A percentile compares a stretch with the other conserved stretches of the same genome.
Conservation (phyloP, 1,140 invertebrate species). For the Caerostris extrusa region DNA sequence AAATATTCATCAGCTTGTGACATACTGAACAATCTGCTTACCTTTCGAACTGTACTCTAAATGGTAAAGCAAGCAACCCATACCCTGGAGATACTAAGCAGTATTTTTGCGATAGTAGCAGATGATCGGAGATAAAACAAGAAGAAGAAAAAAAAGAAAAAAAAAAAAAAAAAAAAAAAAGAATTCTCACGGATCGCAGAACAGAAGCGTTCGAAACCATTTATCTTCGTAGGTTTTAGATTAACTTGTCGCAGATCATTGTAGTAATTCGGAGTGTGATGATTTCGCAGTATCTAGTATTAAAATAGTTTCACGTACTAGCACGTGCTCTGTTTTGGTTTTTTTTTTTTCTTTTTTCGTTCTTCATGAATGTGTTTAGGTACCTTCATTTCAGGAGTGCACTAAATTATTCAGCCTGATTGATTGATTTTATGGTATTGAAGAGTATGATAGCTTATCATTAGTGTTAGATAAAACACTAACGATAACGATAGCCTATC, state of each 20-base stretch:
- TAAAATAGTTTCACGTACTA: not conserved
- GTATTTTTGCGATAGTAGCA: not conserved
- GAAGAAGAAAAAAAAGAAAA: not conserved
- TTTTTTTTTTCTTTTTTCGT: not conserved
- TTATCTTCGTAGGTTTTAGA: not conserved
- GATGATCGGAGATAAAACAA: not conserved
- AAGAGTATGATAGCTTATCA: not conserved
- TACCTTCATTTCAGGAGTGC: not conserved
- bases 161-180: not conserved
- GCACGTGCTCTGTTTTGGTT: not conserved
- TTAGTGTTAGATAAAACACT: not conserved
- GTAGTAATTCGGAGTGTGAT: not conserved
- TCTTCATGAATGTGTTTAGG: not conserved
- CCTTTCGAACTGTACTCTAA: not conserved
- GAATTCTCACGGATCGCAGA: not conserved
- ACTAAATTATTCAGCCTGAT: not conserved
- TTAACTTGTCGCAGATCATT: slow-evolving; percentile 3
- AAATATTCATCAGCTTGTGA: no score
- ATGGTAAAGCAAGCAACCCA: not conserved
- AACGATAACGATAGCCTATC: not conserved
- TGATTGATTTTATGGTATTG: not conserved
- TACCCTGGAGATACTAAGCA: not conserved
- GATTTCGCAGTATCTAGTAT: not conserved
- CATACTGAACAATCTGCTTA: not conserved
- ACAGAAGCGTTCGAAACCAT: not conserved